These are phyloP conservation scores for Microcebus tavaratra DNA, from an alignment of 2,113 vertebrate species.

Conservation along the genomic window DNA sequence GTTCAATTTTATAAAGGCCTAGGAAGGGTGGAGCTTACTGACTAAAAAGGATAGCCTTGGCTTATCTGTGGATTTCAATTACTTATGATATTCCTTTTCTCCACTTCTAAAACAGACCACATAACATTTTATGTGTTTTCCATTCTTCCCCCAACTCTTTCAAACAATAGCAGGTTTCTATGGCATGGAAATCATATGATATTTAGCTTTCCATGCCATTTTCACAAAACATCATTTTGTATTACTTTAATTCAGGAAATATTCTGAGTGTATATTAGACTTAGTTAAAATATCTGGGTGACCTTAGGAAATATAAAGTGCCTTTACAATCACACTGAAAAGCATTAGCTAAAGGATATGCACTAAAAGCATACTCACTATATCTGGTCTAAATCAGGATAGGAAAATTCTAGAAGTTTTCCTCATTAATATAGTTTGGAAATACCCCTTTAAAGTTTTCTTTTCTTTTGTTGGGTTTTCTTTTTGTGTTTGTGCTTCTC, in stretches of 20 bases:
- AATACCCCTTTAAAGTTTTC: neutral
- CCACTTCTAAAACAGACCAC: neutral
- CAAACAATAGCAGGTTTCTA: neutral
- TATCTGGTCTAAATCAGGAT: neutral
- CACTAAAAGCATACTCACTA: neutral
- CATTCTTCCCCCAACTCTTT: neutral
- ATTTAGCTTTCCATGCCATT: neutral
- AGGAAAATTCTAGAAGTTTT: neutral
- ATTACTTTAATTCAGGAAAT: neutral
- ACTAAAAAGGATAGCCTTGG: neutral
- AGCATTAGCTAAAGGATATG: neutral
- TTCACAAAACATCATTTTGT: neutral
- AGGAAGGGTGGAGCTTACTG: neutral
- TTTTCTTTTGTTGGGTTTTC: neutral
- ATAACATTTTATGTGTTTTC: neutral
- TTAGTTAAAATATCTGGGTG: neutral
- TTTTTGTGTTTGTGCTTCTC: neutral
- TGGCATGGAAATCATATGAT: neutral
- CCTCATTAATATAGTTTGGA: neutral
- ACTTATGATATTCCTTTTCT: neutral
- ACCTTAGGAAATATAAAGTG: neutral
- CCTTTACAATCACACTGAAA: neutral
- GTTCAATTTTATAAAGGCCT: neutral
- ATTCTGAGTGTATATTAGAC: neutral
- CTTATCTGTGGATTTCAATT: neutral